phyloP scores from a whole-genome alignment of 2,797 vertebrate species.

The Coranthus polyacanthus region DNA sequence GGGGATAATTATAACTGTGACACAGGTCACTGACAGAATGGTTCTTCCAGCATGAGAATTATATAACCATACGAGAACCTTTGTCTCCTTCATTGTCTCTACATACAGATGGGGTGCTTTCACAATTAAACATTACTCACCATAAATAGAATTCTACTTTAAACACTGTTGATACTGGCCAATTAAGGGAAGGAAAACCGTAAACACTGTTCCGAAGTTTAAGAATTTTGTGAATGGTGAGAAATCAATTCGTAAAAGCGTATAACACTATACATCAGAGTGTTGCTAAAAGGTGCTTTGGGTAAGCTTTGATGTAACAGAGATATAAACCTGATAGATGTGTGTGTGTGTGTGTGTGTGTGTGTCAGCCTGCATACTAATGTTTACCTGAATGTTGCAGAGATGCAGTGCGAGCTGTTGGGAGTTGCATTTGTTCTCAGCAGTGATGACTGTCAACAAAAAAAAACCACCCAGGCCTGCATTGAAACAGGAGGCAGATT shows the following conservation, averaged over 20 bases:
- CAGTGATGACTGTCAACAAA: conserved; percentile 17
- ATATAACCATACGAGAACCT: conserved; percentile 49
- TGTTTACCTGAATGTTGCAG: conserved; percentile 21
- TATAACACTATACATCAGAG: conserved; percentile 30
- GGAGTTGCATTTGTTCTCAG: conserved; percentile 19
- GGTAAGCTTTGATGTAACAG: conserved; percentile 42
- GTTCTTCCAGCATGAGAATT: conserved; percentile 56
- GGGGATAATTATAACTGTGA: conserved; percentile 66
- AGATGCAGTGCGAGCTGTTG: conserved; percentile 27
- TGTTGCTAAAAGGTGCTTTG: conserved; percentile 38
- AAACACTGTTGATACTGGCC: no score
- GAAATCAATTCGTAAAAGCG: conserved; percentile 41
- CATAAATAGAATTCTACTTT: background rate
- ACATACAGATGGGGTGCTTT: conserved; percentile 16
- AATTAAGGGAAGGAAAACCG: conserved; percentile 5
- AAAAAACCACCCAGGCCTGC: background rate
- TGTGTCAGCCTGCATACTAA: conserved; percentile 49
- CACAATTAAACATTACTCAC: conserved; percentile 22
- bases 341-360: no score
- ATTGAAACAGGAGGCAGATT: conserved; percentile 18
- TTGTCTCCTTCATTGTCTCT: conserved; percentile 20
- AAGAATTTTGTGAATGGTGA: conserved; percentile 16
- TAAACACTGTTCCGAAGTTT: conserved; percentile 18
- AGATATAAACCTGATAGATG: conserved; percentile 29
- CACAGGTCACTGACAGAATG: conserved; percentile 64